phyloP scores from a whole-genome alignment of 2,888 invertebrate species.

The Dinocampus coccinellae region DNA sequence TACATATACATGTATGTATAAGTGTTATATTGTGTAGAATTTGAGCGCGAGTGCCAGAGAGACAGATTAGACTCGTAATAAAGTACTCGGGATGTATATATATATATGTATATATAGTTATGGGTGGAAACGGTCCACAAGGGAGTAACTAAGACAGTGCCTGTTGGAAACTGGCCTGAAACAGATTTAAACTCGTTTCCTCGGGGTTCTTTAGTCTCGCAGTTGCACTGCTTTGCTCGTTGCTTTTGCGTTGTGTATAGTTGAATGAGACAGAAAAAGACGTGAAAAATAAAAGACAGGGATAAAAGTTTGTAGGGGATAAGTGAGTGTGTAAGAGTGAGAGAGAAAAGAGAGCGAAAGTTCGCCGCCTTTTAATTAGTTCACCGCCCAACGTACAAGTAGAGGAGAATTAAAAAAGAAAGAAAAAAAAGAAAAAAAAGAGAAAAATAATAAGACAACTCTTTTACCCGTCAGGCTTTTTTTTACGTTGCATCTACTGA shows the following conservation, averaged over 20 bases:
- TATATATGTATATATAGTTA: constrained; percentile 28
- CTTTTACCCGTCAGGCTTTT: not conserved
- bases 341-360: too few relatives aligned
- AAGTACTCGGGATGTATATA: constrained; percentile 61
- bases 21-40: too few relatives aligned
- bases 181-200: constrained; percentile 70
- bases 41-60: constrained; percentile 63
- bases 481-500: not conserved
- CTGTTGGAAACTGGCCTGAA: constrained; percentile 64
- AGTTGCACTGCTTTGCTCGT: not conserved
- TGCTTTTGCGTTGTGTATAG: not conserved
- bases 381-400: constrained; percentile 40
- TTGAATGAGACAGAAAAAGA: too few relatives aligned
- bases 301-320: too few relatives aligned
- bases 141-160: constrained; percentile 68
- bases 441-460: too few relatives aligned
- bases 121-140: constrained; percentile 64
- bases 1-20: too few relatives aligned
- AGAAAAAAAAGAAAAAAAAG: too few relatives aligned
- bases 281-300: too few relatives aligned
- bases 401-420: too few relatives aligned
- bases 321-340: too few relatives aligned
- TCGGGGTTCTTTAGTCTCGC: constrained; percentile 43
- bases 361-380: constrained; percentile 68
- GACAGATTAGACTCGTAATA: constrained; percentile 68